Percentiles rank a stretch among this genome's conserved stretches.
Evolutionary conservation across 2,888 invertebrate species (phyloP).

Genomic region (Parnassius mnemosyne): DNA sequence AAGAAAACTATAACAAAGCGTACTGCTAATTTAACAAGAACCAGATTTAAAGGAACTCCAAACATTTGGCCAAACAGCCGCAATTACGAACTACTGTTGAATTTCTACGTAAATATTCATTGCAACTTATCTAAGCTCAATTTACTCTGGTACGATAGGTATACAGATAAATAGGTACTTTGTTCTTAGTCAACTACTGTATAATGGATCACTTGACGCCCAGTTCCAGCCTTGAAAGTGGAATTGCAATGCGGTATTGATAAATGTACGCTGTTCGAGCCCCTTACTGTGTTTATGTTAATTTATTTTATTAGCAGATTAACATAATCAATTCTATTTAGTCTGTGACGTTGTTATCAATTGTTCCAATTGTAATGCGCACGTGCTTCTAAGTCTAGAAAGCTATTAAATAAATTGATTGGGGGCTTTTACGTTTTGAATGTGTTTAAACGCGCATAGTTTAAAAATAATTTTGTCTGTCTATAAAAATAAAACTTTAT

Average conservation of each 20-base stretch:
- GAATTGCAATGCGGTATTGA: constrained; percentile 53
- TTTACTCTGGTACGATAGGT: constrained; percentile 22
- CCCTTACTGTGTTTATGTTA: constrained; percentile 48
- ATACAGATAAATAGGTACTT: constrained; percentile 20
- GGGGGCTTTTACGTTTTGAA: too few species aligned
- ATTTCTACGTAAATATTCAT: constrained; percentile 24
- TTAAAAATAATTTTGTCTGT: too few species aligned
- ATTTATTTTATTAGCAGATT: constrained; percentile 58
- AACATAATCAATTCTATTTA: constrained; percentile 38
- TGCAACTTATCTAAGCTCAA: constrained; percentile 22
- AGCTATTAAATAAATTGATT: too few species aligned
- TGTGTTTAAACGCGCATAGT: too few species aligned
- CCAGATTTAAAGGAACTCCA: neutral
- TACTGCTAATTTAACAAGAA: too few species aligned
- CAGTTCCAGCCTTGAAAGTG: constrained; percentile 50
- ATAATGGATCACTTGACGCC: constrained; percentile 45
- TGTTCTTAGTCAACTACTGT: constrained; percentile 29
- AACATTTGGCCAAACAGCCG: constrained; percentile 1
- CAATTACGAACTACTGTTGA: constrained; percentile 13
- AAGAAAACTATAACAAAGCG: too few species aligned
- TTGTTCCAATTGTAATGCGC: constrained; percentile 13
- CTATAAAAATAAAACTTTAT: too few species aligned
- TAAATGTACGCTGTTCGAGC: constrained; percentile 44
- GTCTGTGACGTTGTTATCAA: constrained; percentile 22
- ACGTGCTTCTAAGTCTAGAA: constrained; percentile 3